Evolutionary conservation across 2,797 vertebrate species (phyloP), one percentile per base, ranked within the genome.

Genomic region (Limnodromus scolopaceus): DNA sequence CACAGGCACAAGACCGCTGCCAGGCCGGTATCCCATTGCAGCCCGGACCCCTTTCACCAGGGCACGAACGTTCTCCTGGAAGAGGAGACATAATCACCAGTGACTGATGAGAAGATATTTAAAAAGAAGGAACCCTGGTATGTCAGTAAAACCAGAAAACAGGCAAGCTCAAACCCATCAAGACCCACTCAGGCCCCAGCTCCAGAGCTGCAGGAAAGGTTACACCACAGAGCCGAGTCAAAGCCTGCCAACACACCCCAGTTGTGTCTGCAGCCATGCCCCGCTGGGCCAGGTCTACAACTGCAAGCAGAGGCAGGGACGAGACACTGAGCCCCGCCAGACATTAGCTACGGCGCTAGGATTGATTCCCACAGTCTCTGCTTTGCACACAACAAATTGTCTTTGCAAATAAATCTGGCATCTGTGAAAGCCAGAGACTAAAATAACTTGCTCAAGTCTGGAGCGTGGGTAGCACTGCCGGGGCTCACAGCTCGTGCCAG

Each of bases 41-140:
- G 98, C 97, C 97, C 99, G 99, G 87, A 99, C 98, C 8, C 99
- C 99, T 93, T 98, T 99, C 74, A 99, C 98, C 87, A 99, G 98
- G 3, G 99, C 99, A 16, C 98, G 98, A 64, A 99, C 98, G 0
- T 99, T 99, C 93, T 99, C 99, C 99, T 99, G 91, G 85, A 82
- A 87, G 34, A 54, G 20, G 3, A 76, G 12, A 91, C 43, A 81
- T 4, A 55, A 65, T 8, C 77, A 82, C 39, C 76, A 66, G 49
- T 34, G 61, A 92, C n/a, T 0, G 0, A 48, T 5, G 10, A 92
- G 79, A 68, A 81, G 18, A 16, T 2, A 24, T 2, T 39, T 46
- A 64, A 64, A 9, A 46, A 48, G 43, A n/a, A 45, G 24, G 34
- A 76, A 74, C 36, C 16, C 15, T 2, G 18, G 23, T 2, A 19